phyloP scores from a whole-genome alignment of 1,140 invertebrate genomes.

The Calephelis virginiensis region DNA sequence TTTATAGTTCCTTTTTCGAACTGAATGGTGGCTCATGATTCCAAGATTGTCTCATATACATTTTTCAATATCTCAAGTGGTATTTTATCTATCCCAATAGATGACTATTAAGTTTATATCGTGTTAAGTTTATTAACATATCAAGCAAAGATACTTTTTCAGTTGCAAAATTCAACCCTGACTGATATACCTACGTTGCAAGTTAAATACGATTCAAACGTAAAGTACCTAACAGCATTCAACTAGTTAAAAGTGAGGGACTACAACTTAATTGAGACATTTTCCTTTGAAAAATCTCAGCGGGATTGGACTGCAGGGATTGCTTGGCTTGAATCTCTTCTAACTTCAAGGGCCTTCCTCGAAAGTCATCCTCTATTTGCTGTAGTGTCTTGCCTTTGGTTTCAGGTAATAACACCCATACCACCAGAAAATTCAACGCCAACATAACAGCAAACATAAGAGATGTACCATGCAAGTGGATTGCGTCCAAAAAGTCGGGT shows the following conservation, averaged over 20 bases:
- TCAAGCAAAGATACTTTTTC: too few relatives aligned
- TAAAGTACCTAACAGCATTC: not conserved
- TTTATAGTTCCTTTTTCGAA: too few relatives aligned
- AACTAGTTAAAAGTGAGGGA: not conserved
- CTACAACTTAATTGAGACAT: slow-evolving; percentile 38
- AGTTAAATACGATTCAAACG: too few relatives aligned
- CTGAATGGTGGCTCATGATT: too few relatives aligned
- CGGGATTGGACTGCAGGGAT: slow-evolving; percentile 37
- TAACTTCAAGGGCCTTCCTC: slow-evolving; percentile 38
- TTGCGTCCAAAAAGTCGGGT: slow-evolving; percentile 34
- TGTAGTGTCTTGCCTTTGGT: slow-evolving; percentile 50
- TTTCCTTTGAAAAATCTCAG: slow-evolving; percentile 40
- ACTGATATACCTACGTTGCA: too few relatives aligned
- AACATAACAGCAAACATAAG: slow-evolving; percentile 35
- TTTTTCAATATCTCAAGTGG: too few relatives aligned
- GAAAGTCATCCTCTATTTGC: slow-evolving; percentile 50
- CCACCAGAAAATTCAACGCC: slow-evolving; percentile 32
- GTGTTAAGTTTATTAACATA: too few relatives aligned
- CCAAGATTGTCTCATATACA: too few relatives aligned
- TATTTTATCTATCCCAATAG: too few relatives aligned
- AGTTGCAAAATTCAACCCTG: too few relatives aligned
- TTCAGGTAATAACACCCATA: slow-evolving; percentile 43
- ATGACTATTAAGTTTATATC: too few relatives aligned
- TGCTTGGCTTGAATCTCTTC: slow-evolving; percentile 40
- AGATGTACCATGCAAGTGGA: slow-evolving; percentile 46